Conservation (phyloP, 2,888 invertebrate genomes). For the Tenthredo scrophulariae region DNA sequence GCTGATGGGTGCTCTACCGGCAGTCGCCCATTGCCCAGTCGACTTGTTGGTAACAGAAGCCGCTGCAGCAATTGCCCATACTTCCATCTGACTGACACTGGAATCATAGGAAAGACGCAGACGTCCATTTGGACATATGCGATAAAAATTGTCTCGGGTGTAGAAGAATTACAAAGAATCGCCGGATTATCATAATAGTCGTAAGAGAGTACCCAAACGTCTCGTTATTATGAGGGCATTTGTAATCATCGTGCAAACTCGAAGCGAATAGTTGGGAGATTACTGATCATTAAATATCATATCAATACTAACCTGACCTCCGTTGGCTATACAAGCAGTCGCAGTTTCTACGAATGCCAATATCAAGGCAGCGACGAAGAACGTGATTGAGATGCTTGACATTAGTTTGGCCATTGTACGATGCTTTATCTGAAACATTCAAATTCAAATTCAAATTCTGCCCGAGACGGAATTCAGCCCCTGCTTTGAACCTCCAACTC, state of each 20-base stretch:
- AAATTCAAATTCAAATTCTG: too few species aligned
- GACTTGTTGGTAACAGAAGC: conserved; percentile 56
- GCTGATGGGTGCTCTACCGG: background rate
- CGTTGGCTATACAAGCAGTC: background rate
- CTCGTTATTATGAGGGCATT: background rate
- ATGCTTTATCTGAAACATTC: background rate
- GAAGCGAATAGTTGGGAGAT: background rate
- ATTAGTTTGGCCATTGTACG: conserved; percentile 2
- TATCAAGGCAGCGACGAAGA: background rate
- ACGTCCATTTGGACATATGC: background rate
- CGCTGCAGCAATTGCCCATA: conserved; percentile 58
- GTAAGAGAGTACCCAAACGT: background rate
- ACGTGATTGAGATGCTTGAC: background rate
- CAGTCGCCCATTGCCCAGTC: conserved; percentile 55
- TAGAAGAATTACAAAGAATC: background rate
- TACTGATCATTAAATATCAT: background rate
- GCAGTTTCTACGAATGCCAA: background rate
- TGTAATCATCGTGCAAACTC: background rate
- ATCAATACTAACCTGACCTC: background rate
- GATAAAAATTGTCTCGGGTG: background rate
- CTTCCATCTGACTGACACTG: conserved; percentile 56
- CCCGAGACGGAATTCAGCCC: too few species aligned
- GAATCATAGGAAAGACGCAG: background rate
- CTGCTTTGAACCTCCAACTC: too few species aligned
- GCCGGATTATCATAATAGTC: background rate